Percentiles rank a stretch among this genome's conserved stretches.
These are phyloP conservation scores for Bos taurus DNA, from an alignment of 2,113 vertebrate species.

Conservation along the genomic window ARS-UCD2.0 NC_037329.1:89049001-89049500, in stretches of 20 bases:
- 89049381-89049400: not conserved
- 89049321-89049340: not conserved
- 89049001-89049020: constrained; percentile 14
- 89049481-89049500: not conserved
- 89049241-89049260: not conserved
- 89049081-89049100: not conserved
- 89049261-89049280: not conserved
- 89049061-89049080: not conserved
- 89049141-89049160: not conserved
- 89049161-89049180: not conserved
- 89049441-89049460: not conserved
- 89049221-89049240: not conserved
- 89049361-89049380: not conserved
- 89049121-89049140: not conserved
- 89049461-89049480: not conserved
- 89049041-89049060: not conserved
- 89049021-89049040: not conserved
- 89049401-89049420: not conserved
- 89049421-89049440: not conserved
- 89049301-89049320: not conserved
- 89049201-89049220: not conserved
- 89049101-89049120: not conserved
- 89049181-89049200: not conserved
- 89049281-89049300: not conserved
- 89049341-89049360: not conserved